Conservation (phyloP, 2,113 vertebrate genomes). For the Takifugu flavidus region DNA sequence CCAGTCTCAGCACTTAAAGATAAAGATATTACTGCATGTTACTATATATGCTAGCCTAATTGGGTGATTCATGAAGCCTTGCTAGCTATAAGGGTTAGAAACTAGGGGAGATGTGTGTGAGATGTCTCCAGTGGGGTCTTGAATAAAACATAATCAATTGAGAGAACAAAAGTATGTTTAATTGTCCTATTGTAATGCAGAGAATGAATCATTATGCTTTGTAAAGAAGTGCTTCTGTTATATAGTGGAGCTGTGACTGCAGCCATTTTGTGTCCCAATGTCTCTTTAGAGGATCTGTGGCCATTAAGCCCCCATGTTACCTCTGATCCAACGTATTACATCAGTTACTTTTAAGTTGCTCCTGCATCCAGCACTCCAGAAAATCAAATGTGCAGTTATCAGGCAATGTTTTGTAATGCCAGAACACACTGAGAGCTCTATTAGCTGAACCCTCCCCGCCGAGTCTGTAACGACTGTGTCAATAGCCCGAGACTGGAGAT, state of each 20-base stretch:
- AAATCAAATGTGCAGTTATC: conserved; percentile 41
- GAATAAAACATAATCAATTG: too few relatives aligned
- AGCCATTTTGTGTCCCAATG: conserved; percentile 16
- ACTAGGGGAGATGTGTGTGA: too few relatives aligned
- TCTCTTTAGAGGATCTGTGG: not conserved
- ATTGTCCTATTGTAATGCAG: too few relatives aligned
- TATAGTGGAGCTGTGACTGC: not conserved
- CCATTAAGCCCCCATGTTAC: not conserved
- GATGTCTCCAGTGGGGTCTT: too few relatives aligned
- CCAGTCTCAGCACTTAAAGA: too few relatives aligned
- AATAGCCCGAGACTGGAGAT: conserved; percentile 44
- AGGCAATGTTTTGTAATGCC: conserved; percentile 34
- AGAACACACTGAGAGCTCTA: conserved; percentile 43
- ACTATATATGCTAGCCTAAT: too few relatives aligned
- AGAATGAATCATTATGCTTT: too few relatives aligned
- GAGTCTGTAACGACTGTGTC: conserved; percentile 49
- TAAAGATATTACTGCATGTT: too few relatives aligned
- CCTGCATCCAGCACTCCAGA: conserved; percentile 7
- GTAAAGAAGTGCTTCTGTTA: too few relatives aligned
- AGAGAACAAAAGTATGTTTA: too few relatives aligned
- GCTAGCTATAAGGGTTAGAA: too few relatives aligned
- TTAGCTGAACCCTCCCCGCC: conserved; percentile 34
- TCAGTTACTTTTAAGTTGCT: conserved; percentile 9
- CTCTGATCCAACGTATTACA: conserved; percentile 3
- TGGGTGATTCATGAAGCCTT: too few relatives aligned